These are phyloP conservation scores for Empidonax alnorum DNA, from an alignment of 2,113 vertebrate genomes.

Conservation along the genomic window DNA sequence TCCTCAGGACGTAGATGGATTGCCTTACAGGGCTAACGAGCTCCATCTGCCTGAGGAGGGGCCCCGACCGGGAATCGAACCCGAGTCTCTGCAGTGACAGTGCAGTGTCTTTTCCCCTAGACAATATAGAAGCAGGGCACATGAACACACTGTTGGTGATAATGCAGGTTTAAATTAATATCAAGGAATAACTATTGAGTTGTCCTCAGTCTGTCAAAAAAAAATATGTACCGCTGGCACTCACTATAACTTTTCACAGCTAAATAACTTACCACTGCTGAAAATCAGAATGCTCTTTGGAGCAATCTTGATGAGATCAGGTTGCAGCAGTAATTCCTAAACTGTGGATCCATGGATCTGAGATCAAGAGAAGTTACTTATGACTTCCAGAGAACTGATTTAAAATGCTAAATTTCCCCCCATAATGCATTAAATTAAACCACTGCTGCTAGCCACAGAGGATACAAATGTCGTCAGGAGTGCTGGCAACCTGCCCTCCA, in stretches of 20 bases:
- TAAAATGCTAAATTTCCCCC: not conserved
- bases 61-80: too few species aligned
- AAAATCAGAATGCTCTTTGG: not conserved
- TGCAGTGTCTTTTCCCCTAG: too few species aligned
- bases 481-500: not conserved
- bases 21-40: too few species aligned
- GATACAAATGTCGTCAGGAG: not conserved
- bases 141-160: not conserved
- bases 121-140: not conserved
- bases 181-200: not conserved
- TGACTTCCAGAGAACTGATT: not conserved
- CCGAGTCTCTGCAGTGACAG: too few species aligned
- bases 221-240: not conserved
- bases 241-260: not conserved
- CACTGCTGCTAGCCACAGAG: not conserved
- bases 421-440: not conserved
- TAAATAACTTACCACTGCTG: not conserved
- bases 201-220: not conserved
- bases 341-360: not conserved
- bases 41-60: too few species aligned
- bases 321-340: not conserved
- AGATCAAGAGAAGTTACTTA: not conserved
- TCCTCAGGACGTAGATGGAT: too few species aligned
- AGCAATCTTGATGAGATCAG: not conserved
- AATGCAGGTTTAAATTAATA: not conserved